Evolutionary conservation across 2,888 invertebrate species (phyloP), one percentile per base, ranked within the genome.

Genomic region (Meandrusa payeni): DNA sequence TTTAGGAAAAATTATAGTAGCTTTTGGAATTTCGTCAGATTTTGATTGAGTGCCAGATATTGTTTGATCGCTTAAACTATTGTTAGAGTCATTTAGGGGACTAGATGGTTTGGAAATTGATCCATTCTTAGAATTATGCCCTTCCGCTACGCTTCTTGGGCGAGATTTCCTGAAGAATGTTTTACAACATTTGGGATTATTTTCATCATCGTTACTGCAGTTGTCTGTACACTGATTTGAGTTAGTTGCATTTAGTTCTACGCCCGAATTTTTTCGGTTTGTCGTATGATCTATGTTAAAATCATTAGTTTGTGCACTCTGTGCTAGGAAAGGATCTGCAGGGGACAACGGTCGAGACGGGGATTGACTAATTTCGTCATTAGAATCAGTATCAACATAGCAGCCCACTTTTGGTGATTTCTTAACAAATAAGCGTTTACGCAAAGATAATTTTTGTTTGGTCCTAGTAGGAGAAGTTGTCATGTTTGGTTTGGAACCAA

Each of bases 381-480:
- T 79, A 19, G 85, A 87, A 64, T 86, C 87, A 38, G 82, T 75
- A 61, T 88, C 87, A 47, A 86, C 78, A 70, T 78, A 80, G 66
- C 88, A 88, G 46, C 88, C 88, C 56, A 88, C 88, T 79, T 85
- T 87, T 20, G 88, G 87, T 2, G 88, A 88, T 57, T 88, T 88
- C 61, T 87, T 88, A 40, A 87, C 88, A 55, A 88, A 83, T 46
- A 88, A 55, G 33, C 88, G 76, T 60, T 88, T 88, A 22, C 88
- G 77, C 54, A 88, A 63, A 47, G 88, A 88, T 48, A 88, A 65
- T 58, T 88, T 88, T 57, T 88, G 87, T 63, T 88, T 87, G 55
- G 76, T 54, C 66, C 78, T 82, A 42, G 77, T 82, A 46, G 87
- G 87, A 58, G 87, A 87, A 58, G 87, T 86, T 66, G 80, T 80